A percentile compares a stretch with the other conserved stretches of the same genome.
These are phyloP conservation scores for Bufo bufo DNA, from an alignment of 2,113 vertebrate genomes.

Conservation along the genomic window DNA sequence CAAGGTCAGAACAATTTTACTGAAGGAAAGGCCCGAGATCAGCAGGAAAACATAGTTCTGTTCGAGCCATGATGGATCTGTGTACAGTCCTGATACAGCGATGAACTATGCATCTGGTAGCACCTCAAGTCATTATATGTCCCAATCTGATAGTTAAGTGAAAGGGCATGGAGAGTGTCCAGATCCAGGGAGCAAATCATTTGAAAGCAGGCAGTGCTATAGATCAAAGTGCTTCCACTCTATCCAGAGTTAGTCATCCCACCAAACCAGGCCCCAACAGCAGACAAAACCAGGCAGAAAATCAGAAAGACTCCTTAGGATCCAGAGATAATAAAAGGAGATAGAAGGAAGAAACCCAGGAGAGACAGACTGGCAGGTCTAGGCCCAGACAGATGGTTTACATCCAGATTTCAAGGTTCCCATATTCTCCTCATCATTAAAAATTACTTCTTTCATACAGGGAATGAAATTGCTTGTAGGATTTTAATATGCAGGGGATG, in stretches of 20 bases:
- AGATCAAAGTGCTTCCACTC: conserved; percentile 90
- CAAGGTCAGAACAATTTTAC: conserved; percentile 56
- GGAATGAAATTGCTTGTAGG: not conserved
- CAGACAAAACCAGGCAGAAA: conserved; percentile 76
- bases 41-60: conserved; percentile 64
- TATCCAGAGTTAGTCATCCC: conserved; percentile 73
- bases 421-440: conserved; percentile 71
- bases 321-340: conserved; percentile 81
- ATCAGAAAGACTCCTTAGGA: conserved; percentile 78
- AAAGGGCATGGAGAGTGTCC: conserved; percentile 88
- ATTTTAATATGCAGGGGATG: not conserved
- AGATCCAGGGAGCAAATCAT: conserved; percentile 88
- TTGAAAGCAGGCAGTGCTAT: conserved; percentile 81
- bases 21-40: conserved; percentile 60
- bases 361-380: conserved; percentile 74
- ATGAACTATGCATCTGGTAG: conserved; percentile 80
- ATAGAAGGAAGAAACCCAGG: conserved; percentile 76
- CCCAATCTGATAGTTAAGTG: conserved; percentile 82
- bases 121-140: conserved; percentile 73
- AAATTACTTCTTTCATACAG: conserved; percentile 68
- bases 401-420: conserved; percentile 72
- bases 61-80: conserved; percentile 64
- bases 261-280: conserved; percentile 68
- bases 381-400: conserved; percentile 74
- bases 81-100: conserved; percentile 70